phyloP scores from a whole-genome alignment of 2,797 vertebrate genomes.

The Thamnophis elegans region DNA sequence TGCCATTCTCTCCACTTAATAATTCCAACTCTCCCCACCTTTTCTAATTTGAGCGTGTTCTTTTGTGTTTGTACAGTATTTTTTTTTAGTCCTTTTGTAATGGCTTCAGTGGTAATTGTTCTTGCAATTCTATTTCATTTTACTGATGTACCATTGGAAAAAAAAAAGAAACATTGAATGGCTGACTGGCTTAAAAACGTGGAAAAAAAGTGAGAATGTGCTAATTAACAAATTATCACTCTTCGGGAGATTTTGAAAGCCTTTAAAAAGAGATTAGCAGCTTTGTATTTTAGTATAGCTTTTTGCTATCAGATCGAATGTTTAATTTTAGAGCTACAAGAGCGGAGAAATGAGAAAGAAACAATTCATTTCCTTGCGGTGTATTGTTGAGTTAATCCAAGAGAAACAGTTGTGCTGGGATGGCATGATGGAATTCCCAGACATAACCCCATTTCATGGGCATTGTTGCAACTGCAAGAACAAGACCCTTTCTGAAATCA shows the following conservation, averaged over 20 bases:
- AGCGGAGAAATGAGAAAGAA: conserved; percentile 39
- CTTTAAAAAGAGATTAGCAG: conserved; percentile 56
- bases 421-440: neutral
- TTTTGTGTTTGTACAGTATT: conserved; percentile 14
- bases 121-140: conserved; percentile 37
- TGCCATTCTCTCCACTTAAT: neutral
- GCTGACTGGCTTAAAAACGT: conserved; percentile 44
- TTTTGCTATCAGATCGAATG: conserved; percentile 56
- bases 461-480: neutral
- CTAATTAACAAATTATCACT: conserved; percentile 64
- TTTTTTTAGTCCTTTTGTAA: conserved; percentile 25
- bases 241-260: conserved; percentile 44
- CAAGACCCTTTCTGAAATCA: neutral
- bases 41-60: conserved; percentile 5
- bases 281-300: conserved; percentile 50
- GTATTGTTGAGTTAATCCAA: neutral
- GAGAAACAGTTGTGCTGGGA: neutral
- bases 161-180: conserved; percentile 31
- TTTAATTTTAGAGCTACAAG: conserved; percentile 46
- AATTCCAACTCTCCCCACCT: conserved; percentile 8
- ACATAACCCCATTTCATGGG: neutral
- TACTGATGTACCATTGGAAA: conserved; percentile 35
- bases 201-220: conserved; percentile 44
- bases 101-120: conserved; percentile 27
- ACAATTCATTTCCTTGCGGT: neutral